Conservation (phyloP, 2,888 invertebrate species). For the Xestia rhomboidea region DNA sequence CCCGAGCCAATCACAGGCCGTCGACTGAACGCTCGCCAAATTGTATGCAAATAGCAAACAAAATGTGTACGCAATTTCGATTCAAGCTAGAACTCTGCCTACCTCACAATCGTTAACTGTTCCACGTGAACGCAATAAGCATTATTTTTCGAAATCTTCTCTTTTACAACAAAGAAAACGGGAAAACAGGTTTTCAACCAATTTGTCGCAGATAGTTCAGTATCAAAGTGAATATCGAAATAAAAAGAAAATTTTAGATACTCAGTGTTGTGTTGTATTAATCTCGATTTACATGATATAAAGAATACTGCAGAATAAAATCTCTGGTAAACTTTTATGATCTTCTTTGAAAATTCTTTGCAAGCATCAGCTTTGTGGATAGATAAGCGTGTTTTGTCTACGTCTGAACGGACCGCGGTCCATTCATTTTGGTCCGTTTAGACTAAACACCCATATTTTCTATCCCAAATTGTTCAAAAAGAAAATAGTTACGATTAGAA, state of each 20-base stretch:
- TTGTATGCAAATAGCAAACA: constrained; percentile 51
- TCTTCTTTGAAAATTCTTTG: not conserved
- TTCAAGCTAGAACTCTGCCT: constrained; percentile 16
- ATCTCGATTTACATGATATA: constrained; percentile 21
- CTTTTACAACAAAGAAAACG: constrained; percentile 22
- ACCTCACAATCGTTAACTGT: constrained; percentile 28
- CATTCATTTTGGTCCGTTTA: no score
- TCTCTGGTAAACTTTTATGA: not conserved
- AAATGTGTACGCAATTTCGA: constrained; percentile 43
- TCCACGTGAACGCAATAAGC: constrained; percentile 46
- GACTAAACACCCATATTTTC: no score
- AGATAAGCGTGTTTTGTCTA: no score
- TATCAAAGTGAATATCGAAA: constrained; percentile 23
- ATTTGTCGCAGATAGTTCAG: constrained; percentile 13
- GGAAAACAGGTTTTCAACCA: not conserved
- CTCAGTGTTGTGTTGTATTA: not conserved
- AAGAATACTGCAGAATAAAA: constrained; percentile 2
- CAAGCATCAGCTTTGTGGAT: not conserved
- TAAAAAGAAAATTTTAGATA: constrained; percentile 13
- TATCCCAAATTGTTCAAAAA: not conserved
- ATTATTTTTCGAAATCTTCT: constrained; percentile 34
- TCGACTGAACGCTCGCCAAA: constrained; percentile 45
- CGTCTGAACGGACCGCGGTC: no score
- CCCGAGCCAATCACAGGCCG: constrained; percentile 28
- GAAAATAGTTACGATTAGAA: not conserved